Evolutionary conservation across 2,888 invertebrate species (phyloP).

Genomic region (Hydrotaea diabolus): DNA sequence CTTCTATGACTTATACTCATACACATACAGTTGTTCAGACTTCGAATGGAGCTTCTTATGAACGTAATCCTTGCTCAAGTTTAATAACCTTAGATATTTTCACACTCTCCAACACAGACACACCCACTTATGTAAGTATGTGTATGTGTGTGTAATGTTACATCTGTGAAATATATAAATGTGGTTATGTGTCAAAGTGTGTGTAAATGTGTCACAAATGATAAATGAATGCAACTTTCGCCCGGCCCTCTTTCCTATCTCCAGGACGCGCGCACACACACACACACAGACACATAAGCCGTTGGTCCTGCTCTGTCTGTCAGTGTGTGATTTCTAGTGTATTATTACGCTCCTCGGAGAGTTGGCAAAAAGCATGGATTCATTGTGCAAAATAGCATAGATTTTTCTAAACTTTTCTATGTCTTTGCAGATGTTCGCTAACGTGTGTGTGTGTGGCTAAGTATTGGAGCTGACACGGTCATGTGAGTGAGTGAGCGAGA

Average conservation of each 20-base stretch:
- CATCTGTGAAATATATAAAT: conserved; percentile 46
- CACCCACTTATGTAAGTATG: not conserved
- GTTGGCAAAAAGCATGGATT: conserved; percentile 8
- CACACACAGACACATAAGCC: not conserved
- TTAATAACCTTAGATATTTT: conserved; percentile 36
- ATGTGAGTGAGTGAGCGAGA: too few relatives aligned
- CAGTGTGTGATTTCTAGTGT: not conserved
- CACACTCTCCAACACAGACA: conserved; percentile 25
- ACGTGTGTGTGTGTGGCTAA: not conserved
- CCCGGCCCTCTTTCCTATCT: not conserved
- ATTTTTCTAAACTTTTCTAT: conserved; percentile 5
- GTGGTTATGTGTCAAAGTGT: conserved; percentile 61
- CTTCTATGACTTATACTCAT: not conserved
- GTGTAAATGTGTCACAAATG: conserved; percentile 64
- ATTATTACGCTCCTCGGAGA: conserved; percentile 30
- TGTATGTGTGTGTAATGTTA: not conserved
- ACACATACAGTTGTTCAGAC: conserved; percentile 2
- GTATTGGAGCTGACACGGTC: too few relatives aligned
- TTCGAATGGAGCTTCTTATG: not conserved
- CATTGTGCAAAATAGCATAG: not conserved
- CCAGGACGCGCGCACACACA: not conserved
- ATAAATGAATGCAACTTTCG: conserved; percentile 44
- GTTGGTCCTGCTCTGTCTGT: not conserved
- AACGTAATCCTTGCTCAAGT: conserved; percentile 44
- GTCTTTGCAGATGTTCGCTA: not conserved